Conservation (phyloP, 2,113 vertebrate species). For the Charina bottae region DNA sequence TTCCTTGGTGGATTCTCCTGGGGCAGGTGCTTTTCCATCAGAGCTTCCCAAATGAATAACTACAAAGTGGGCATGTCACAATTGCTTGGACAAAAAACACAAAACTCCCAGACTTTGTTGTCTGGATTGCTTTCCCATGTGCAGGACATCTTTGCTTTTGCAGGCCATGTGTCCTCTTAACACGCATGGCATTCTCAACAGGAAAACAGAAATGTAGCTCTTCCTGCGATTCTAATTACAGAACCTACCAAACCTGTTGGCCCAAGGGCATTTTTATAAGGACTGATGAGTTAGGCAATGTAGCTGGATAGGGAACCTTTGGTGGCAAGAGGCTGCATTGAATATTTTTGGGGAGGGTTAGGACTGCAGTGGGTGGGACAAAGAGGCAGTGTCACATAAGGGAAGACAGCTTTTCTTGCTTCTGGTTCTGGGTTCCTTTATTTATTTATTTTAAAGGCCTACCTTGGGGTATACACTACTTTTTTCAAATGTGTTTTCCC, state of each 20-base stretch:
- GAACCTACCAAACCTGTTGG: background rate
- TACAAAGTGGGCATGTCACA: conserved; percentile 35
- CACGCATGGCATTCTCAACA: background rate
- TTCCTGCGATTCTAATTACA: conserved; percentile 12
- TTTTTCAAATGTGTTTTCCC: background rate
- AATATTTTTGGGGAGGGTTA: background rate
- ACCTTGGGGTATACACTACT: background rate
- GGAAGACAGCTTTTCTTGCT: background rate
- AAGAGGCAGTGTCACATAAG: background rate
- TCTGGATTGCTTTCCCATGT: conserved; percentile 29
- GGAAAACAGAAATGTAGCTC: background rate
- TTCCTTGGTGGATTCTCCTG: too few species aligned
- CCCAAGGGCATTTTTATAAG: conserved; percentile 2
- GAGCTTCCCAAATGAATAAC: conserved; percentile 25
- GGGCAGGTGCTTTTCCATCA: conserved; percentile 48
- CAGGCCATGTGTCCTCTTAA: background rate
- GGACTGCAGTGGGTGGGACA: background rate
- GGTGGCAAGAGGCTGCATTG: background rate
- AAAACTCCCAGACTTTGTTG: conserved; percentile 6
- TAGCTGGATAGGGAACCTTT: background rate
- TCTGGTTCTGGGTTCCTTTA: background rate
- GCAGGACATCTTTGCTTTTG: background rate
- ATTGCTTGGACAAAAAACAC: background rate
- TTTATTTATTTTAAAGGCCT: background rate
- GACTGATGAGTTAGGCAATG: background rate